These are phyloP conservation scores for Trissoscelio sp. DNA, from an alignment of 2,888 invertebrate species.

Conservation along the genomic window DNA sequence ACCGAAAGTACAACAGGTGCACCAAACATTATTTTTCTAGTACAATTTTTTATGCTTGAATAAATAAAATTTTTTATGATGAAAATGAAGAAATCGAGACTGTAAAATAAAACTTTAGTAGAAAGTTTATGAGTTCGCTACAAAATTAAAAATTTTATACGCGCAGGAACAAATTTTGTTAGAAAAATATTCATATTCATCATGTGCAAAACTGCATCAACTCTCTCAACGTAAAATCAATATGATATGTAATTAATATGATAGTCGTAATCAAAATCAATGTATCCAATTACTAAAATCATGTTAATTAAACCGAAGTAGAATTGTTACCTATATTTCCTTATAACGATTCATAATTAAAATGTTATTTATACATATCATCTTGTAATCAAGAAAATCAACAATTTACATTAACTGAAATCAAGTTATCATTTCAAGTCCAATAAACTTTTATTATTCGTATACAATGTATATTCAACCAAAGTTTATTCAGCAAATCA, in stretches of 20 bases:
- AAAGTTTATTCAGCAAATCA: neutral
- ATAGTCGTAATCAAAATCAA: neutral
- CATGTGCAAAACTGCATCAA: neutral
- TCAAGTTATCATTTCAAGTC: neutral
- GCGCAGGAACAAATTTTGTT: no score
- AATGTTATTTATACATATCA: neutral
- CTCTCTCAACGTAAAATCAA: neutral
- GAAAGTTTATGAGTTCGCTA: no score
- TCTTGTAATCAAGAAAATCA: neutral
- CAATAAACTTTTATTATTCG: neutral
- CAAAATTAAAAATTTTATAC: neutral
- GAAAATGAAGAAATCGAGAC: no score
- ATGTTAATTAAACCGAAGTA: neutral
- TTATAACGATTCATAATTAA: neutral
- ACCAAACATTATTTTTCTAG: neutral
- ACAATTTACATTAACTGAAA: neutral
- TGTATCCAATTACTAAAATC: neutral
- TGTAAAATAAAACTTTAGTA: no score
- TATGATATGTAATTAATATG: neutral
- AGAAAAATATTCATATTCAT: neutral
- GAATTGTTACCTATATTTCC: neutral
- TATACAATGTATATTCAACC: neutral
- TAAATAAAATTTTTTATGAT: no score
- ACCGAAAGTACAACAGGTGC: neutral
- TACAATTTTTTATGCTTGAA: neutral